Evolutionary conservation across 2,797 vertebrate species (phyloP).

Genomic region (Xenops minutus): DNA sequence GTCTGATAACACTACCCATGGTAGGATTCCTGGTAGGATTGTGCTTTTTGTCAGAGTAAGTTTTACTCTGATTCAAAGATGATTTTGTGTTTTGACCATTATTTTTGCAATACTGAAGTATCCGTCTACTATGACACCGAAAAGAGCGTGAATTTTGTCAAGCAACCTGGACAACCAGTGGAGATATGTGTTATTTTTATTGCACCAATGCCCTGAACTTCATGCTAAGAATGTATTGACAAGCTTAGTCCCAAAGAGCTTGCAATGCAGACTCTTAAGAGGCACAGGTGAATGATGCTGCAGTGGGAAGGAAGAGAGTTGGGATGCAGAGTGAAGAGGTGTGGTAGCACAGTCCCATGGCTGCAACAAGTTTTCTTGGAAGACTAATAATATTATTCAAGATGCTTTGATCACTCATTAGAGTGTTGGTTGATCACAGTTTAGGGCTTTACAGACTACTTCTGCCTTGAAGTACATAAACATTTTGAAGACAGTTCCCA

Average conservation of each 20-base stretch:
- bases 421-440: background rate
- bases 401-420: background rate
- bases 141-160: background rate
- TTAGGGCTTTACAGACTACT: background rate
- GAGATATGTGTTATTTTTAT: background rate
- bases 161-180: background rate
- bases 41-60: background rate
- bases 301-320: background rate
- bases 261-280: background rate
- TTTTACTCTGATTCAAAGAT: background rate
- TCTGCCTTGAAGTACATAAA: background rate
- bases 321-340: background rate
- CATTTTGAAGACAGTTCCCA: background rate
- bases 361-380: background rate
- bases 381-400: background rate
- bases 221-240: background rate
- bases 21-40: background rate
- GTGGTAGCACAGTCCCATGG: background rate
- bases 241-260: background rate
- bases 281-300: background rate
- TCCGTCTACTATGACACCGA: background rate
- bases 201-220: background rate
- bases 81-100: background rate
- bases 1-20: background rate
- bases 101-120: background rate